Conservation (phyloP, 2,113 vertebrate species). For the Perca fluviatilis region DNA sequence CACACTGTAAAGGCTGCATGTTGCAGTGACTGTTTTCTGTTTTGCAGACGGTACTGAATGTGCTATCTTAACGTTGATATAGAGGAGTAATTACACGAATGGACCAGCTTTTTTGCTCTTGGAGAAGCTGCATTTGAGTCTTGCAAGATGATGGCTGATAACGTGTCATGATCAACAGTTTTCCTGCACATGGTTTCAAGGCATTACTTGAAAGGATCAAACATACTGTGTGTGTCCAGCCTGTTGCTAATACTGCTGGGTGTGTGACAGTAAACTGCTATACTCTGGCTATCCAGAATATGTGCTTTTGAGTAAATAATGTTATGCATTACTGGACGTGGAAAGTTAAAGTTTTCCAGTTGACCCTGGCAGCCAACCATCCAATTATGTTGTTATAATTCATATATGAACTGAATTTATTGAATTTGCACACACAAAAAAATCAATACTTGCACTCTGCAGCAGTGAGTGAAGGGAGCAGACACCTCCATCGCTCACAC, state of each 20-base stretch:
- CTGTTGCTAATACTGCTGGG: not conserved
- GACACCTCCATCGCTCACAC: slow-evolving; percentile 65
- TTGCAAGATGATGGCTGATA: slow-evolving; percentile 1
- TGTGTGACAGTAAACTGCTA: not conserved
- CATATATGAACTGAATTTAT: slow-evolving; percentile 63
- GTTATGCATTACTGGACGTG: slow-evolving; percentile 6
- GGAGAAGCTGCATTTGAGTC: not conserved
- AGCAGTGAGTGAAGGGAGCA: slow-evolving; percentile 63
- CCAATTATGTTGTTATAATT: slow-evolving; percentile 53
- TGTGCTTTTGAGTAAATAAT: slow-evolving; percentile 33
- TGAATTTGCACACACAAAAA: slow-evolving; percentile 56
- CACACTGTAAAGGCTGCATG: slow-evolving; percentile 4
- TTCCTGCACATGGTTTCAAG: not conserved
- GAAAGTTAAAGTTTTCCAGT: slow-evolving; percentile 39
- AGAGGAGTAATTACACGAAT: not conserved
- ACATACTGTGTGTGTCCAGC: not conserved
- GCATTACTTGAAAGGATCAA: not conserved
- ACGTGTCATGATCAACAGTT: not conserved
- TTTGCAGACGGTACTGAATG: not conserved
- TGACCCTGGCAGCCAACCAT: slow-evolving; percentile 48
- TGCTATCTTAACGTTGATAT: not conserved
- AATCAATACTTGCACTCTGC: slow-evolving; percentile 68
- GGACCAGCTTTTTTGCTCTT: not conserved
- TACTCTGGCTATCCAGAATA: slow-evolving; percentile 24
- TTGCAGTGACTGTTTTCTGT: slow-evolving; percentile 4